Base-by-base conservation (phyloP, 2,113 vertebrate genomes). In the Dipodomys ordii region DNA sequence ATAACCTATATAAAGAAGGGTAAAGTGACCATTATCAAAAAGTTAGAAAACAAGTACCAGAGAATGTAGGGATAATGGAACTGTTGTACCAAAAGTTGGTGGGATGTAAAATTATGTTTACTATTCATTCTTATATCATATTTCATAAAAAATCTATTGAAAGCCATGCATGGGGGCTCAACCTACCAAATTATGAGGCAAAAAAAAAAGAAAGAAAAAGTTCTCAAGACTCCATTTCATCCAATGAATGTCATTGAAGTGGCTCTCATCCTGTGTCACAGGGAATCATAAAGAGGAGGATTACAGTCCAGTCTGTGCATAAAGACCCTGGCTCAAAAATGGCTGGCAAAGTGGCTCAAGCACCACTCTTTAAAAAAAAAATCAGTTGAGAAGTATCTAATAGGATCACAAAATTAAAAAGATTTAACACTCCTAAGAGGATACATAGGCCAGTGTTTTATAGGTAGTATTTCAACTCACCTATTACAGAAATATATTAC, bases 401-500 rank as follows among this genome's bases (percentile, higher is more conserved):
- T 4, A 35, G 46, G 64, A 86, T 35, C 20, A 39, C 15, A 88
- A 93, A 94, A 65, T 68, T 12, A 74, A 76, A 35, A 2, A 49
- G 49, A 49, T 49, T 11, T 49, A 49, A 49, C 49, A 49, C 49
- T 32, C 28, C 8, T 6, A 76, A 87, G 46, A 78, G 16, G 23
- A 72, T 73, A 13, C n/a, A 77, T 8, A 25, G 73, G 67, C 3
- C 6, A 68, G 73, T 19, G 30, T 5, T 73, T 19, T 25, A 19
- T 8, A 27, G 7, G 13, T 71, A 87, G 69, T 64, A 93, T 73
- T 86, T 94, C n/a, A 69, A 30, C 64, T 87, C 62, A 87, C 79
- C 64, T 20, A 57, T 27, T 81, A 82, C 5, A 46, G 69, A 35
- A 79, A 64, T 27, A 76, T 6, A 73, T 82, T 67, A 83, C 25